Base-by-base conservation (phyloP, 2,113 vertebrate species). In the Herpailurus yagouaroundi region DNA sequence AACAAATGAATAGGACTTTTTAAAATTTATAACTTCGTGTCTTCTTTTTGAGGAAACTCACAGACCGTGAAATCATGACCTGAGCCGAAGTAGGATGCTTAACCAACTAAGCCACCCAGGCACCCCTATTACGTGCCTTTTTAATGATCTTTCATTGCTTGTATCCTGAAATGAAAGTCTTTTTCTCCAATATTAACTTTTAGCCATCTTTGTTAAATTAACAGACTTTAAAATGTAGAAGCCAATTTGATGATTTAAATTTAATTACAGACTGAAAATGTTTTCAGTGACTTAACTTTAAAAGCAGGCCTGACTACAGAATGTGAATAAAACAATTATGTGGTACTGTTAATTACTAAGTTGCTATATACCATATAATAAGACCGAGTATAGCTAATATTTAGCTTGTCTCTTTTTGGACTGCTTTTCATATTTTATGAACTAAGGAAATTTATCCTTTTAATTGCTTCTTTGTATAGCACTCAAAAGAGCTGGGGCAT, bases 221-320 rank as follows among this genome's bases (percentile, higher is more conserved):
- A 68, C 48, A 86, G n/a, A 82, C 50, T 69, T 91, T 60, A 23
- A 92, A 60, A 89, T 3, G 0, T 89, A 33, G 52, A 85, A 63
- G 52, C 10, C 88, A 81, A 88, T 64, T 79, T 84, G 76, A 57
- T 55, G 16, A 13, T 63, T 85, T 95, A 88, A 79, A 66, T 88
- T 23, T 79, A 87, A 77, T 45, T 71, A 36, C 45, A 95, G 48
- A 73, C n/a, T 77, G 41, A 83, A 93, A 84, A 33, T 41, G 0
- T 73, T 89, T 82, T 80, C 21, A 50, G 31, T 57, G 76, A 55
- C 31, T 82, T 97, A 69, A 66, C 86, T 96, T 95, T 80, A 88
- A 79, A 89, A 91, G 52, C 64, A 95, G 27, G n/a, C 45, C 48
- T 96, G 71, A 82, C 38, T n/a, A 52, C 74, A 33, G 81, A 33